Evolutionary conservation across 2,113 vertebrate genomes (phyloP), one percentile per base, ranked within the genome.

Genomic region (Catagonus wagneri): DNA sequence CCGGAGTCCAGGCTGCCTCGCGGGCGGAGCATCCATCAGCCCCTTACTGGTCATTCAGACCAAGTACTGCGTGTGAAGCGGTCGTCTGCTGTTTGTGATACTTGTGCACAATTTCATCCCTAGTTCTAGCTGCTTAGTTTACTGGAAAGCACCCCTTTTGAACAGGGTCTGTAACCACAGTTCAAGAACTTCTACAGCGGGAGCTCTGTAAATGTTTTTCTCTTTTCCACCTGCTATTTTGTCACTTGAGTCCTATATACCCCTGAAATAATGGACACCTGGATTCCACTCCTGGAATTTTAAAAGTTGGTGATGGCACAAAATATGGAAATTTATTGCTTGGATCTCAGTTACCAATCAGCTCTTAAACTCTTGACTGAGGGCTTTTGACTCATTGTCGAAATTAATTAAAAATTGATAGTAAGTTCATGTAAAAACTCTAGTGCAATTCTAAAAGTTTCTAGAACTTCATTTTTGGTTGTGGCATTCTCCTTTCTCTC

Each of bases 1-100:
- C 95, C 97, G 98, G 97, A 68, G 63, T 94, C 84, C 66, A 54
- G n/a, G 86, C 61, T 78, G 88, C 94, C 91, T 94, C 56, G 44
- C 74, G 83, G 65, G 74, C 6, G 92, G 68, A 93, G 61, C 90
- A 6, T 81, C 60, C 61, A 13, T 97, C 95, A 90, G 96, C 44
- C 44, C 36, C 58, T 84, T 96, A 63, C 74, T 76, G 71, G 0
- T 80, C 76, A 36, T 75, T 79, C 76, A 74, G 32, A 19, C 83
- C 68, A 0, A 39, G 23, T 60, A 23, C 61, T 36, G 44, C 19
- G 79, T 96, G 16, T 1, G 16, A 72, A 84, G 74, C 88, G 80
- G 36, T 60, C 79, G 54, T 56, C 14, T 10, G 54, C 83, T 87
- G 20, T 74, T 93, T 80, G 65, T 36, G 75, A 27, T 78, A 83